Base-by-base conservation (phyloP, 2,113 vertebrate genomes). In the Gopherus flavomarginatus region DNA sequence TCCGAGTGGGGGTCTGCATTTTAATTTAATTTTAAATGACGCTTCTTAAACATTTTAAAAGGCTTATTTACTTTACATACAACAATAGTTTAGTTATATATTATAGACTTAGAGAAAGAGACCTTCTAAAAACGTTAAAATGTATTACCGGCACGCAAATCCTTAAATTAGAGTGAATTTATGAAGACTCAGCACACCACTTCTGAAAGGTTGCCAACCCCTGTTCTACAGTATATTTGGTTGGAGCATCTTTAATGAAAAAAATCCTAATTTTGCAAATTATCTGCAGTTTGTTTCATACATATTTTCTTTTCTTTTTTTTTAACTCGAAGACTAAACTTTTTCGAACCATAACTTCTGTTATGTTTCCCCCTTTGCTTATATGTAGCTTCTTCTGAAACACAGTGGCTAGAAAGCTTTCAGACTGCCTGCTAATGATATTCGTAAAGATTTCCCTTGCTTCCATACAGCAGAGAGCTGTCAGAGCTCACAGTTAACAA, bases 391-490 rank as follows among this genome's bases (percentile, higher is more conserved):
- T 91, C 90, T 50, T 81, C 47, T 89, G 81, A 44, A 86, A 12
- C 53, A 87, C 22, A 14, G 26, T 21, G 7, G 57, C 86, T 86
- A 78, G 52, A 26, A 87, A 87, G 42, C 78, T 83, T 96, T 94
- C 80, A 86, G 38, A 26, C 49, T 81, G 52, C 59, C 89, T 75
- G 80, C 49, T 65, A 86, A 75, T 62, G 81, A 52, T 38, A 79
- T 50, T 38, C 65, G 62, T 77, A 95, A 93, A 87, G 77, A 10
- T 85, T 10, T 90, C 56, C 31, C 38, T 85, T 62, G 24, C 90
- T 92, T 91, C 84, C 77, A 92, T n/a, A 77, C 54, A 54, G 54
- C 26, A 94, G 89, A 95, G 91, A 95, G 77, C 72, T 95, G 47
- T 69, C 88, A 89, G n/a, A 83, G 24, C 86, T 94, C 82, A 52